A percentile compares a stretch with the other conserved stretches of the same genome.
Evolutionary conservation across 2,113 vertebrate genomes (phyloP).

Genomic region (Cephalopterus ornatus): DNA sequence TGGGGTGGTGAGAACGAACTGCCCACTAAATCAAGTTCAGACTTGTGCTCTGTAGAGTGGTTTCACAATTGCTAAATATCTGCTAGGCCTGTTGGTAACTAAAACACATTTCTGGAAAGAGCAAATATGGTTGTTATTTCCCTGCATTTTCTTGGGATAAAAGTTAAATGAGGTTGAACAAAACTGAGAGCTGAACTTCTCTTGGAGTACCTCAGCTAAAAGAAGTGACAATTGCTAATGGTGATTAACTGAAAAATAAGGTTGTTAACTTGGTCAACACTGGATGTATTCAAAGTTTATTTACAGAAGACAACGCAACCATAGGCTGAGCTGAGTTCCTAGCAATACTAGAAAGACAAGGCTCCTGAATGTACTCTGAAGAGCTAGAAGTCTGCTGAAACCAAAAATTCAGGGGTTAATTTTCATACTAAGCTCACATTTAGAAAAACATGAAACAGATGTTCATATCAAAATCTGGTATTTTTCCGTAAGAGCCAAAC

Average conservation of each 20-base stretch:
- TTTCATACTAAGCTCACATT: slow-evolving; percentile 55
- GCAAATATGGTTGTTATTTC: not conserved
- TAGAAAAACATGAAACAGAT: slow-evolving; percentile 74
- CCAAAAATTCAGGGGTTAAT: slow-evolving; percentile 65
- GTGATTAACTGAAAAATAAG: not conserved
- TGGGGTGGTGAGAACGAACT: not conserved
- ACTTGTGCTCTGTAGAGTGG: not conserved
- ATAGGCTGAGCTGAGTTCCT: not conserved
- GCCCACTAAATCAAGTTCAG: not conserved
- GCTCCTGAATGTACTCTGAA: not conserved
- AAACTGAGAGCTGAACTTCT: not conserved
- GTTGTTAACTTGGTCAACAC: not conserved
- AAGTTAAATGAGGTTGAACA: not conserved
- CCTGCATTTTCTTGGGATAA: not conserved
- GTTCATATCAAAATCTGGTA: slow-evolving; percentile 70
- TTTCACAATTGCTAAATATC: not conserved
- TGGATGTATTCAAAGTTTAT: not conserved
- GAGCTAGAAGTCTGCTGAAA: not conserved
- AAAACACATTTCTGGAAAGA: not conserved
- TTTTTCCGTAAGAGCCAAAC: slow-evolving; percentile 61
- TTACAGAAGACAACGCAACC: not conserved
- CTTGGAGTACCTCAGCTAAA: not conserved
- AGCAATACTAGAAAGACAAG: not conserved
- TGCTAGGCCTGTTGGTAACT: not conserved
- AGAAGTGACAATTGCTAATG: not conserved